Evolutionary conservation across 2,797 vertebrate genomes (phyloP).

Genomic region (Sitta carolinensis): DNA sequence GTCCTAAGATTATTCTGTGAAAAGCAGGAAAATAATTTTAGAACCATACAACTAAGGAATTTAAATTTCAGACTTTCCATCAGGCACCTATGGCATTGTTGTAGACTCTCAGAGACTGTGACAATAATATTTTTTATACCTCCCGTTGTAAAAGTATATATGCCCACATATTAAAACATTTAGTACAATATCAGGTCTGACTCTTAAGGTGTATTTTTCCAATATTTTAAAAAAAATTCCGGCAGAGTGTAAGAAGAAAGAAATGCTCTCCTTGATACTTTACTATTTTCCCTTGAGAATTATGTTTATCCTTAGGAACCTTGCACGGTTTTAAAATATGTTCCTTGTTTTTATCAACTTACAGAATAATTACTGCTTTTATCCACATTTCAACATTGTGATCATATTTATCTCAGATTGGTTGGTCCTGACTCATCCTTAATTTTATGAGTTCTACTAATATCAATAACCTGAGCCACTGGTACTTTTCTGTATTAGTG

Average conservation of each 20-base stretch:
- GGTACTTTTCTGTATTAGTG: background rate
- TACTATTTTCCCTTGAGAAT: background rate
- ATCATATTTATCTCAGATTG: background rate
- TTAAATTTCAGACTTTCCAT: background rate
- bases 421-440: background rate
- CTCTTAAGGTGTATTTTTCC: background rate
- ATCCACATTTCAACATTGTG: background rate
- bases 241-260: background rate
- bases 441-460: conserved; percentile 45
- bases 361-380: background rate
- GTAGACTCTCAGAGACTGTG: background rate
- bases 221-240: background rate
- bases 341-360: background rate
- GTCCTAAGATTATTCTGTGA: background rate
- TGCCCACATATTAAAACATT: background rate
- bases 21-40: background rate
- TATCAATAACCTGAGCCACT: conserved; percentile 11
- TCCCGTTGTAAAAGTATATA: background rate
- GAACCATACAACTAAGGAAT: background rate
- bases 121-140: background rate
- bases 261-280: background rate
- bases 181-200: background rate
- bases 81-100: background rate
- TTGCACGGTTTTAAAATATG: background rate
- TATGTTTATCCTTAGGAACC: background rate